Evolutionary conservation across 2,797 vertebrate species (phyloP), one percentile per base, ranked within the genome.

Genomic region (Sandelia bainsii): DNA sequence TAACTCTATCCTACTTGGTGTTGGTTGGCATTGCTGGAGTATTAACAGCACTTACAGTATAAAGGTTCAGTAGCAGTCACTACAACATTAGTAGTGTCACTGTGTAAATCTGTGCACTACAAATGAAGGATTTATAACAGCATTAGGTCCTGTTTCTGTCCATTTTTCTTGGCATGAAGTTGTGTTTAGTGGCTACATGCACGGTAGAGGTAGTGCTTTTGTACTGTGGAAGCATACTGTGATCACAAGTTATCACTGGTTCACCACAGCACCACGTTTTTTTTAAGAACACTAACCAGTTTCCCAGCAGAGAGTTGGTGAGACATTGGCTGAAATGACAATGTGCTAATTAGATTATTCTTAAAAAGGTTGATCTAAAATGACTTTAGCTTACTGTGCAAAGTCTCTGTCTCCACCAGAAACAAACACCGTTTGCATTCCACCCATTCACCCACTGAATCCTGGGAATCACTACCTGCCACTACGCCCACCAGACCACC

Each of bases 221-320:
- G 20, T 51, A 45, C 52, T 82, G 40, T 53, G 54, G 61, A 74
- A 58, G 40, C 64, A 69, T 10, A 69, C 70, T 66, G 66, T 81
- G 82, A 86, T 85, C 85, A 34, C 59, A 20, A 42, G 52, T 69
- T 71, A 84, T 83, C 84, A 85, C 83, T 83, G 79, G 61, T 78
- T 72, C 48, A 73, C 65, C 17, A 3, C 70, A 77, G 59, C 66
- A 5, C 9, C 54, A 60, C 57, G 19, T 10, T n/a, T 46, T 17
- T 6, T 57, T 49, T 42, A 65, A 7, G 34, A 14, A 37, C 27
- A 68, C 57, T 40, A 45, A 72, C 50, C n/a, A 52, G 27, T 12
- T 32, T n/a, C 29, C 7, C 51, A n/a, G 16, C 39, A 72, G 44
- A 69, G 16, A 50, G 62, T 29, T 73, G 64, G 51, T 57, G 58